A percentile compares a stretch with the other conserved stretches of the same genome.
Conservation (phyloP, 2,888 invertebrate species). For the Dryadula phaetusa region DNA sequence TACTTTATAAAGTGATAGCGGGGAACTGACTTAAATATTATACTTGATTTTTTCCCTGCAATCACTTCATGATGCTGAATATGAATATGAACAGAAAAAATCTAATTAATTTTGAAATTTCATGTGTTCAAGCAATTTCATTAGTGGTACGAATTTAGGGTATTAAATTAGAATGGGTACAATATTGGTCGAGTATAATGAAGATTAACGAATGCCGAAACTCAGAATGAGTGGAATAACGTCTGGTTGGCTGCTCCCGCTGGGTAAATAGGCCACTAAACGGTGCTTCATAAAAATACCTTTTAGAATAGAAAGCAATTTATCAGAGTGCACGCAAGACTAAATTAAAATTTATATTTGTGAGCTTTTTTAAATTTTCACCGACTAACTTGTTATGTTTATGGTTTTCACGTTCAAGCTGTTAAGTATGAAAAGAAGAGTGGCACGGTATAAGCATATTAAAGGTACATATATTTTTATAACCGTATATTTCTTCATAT, state of each 20-base stretch:
- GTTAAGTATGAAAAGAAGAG: not conserved
- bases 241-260: conserved; percentile 33
- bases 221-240: conserved; percentile 28
- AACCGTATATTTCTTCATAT: not conserved
- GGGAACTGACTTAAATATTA: no score
- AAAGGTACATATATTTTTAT: not conserved
- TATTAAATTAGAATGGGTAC: conserved; percentile 21
- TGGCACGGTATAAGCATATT: not conserved
- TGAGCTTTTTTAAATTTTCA: conserved; percentile 24
- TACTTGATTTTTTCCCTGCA: not conserved
- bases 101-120: not conserved
- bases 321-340: conserved; percentile 34
- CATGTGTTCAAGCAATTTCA: not conserved
- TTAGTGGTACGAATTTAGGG: conserved; percentile 6
- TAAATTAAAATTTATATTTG: conserved; percentile 36
- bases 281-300: conserved; percentile 34
- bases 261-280: conserved; percentile 35
- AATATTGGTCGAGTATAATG: conserved; percentile 29
- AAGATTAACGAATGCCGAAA: conserved; percentile 35
- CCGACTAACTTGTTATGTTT: conserved; percentile 16
- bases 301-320: conserved; percentile 39
- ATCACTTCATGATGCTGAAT: not conserved
- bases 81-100: not conserved
- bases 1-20: not conserved
- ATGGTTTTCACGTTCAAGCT: conserved; percentile 15